Evolutionary conservation across 2,888 invertebrate species (phyloP).

Genomic region (Odontomyia ornata): DNA sequence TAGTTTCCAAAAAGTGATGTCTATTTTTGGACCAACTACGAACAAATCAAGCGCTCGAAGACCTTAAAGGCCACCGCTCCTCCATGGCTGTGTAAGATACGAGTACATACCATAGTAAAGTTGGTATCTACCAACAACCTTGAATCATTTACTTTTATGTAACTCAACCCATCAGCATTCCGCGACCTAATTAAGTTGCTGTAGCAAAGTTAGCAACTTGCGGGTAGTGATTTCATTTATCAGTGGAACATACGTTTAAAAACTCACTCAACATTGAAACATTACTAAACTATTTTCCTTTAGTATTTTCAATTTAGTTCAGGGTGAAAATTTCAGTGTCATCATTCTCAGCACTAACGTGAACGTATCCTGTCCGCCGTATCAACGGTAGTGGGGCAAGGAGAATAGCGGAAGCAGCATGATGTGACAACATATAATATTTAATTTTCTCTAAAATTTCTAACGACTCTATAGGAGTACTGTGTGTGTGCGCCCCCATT

Average conservation of each 20-base stretch:
- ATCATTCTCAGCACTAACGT: too few relatives aligned
- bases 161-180: too few relatives aligned
- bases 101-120: too few relatives aligned
- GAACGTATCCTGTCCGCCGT: neutral
- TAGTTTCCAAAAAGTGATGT: too few relatives aligned
- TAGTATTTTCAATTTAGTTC: conserved; percentile 19
- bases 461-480: conserved; percentile 9
- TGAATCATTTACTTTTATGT: too few relatives aligned
- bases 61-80: too few relatives aligned
- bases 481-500: neutral
- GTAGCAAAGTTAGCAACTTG: too few relatives aligned
- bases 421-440: conserved; percentile 23
- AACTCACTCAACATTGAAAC: neutral
- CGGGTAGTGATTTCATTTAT: neutral
- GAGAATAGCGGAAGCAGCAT: neutral
- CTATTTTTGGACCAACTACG: too few relatives aligned
- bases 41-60: too few relatives aligned
- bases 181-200: too few relatives aligned
- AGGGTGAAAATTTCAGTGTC: neutral
- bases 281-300: conserved; percentile 13
- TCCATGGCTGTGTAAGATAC: too few relatives aligned
- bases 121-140: too few relatives aligned
- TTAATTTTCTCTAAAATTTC: conserved; percentile 30
- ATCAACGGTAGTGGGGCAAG: neutral
- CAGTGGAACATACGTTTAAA: neutral